Evolutionary conservation across 2,113 vertebrate species (phyloP).

Genomic region (Rhipidura dahli): DNA sequence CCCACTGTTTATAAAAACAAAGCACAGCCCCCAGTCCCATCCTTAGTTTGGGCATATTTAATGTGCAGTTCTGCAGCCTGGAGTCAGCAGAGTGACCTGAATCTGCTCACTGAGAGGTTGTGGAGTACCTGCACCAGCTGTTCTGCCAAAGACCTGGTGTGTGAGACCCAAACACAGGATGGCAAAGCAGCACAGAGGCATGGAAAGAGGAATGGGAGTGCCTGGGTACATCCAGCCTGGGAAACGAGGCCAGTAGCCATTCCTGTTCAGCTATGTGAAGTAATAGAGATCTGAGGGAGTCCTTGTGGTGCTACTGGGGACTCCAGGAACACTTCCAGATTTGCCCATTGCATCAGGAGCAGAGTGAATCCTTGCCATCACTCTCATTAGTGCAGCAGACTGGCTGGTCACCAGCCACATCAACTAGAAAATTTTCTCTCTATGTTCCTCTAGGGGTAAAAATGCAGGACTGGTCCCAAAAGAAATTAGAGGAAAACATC

Average conservation of each 20-base stretch:
- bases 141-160: accelerated
- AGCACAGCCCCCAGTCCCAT: background rate
- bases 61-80: background rate
- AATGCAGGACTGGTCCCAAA: background rate
- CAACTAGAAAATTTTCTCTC: background rate
- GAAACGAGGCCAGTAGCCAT: background rate
- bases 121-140: background rate
- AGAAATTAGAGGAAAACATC: background rate
- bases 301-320: background rate
- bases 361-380: background rate
- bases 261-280: background rate
- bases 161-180: accelerated
- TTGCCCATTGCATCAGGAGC: accelerated
- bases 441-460: background rate
- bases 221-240: background rate
- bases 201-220: background rate
- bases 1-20: background rate
- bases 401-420: background rate
- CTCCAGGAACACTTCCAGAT: background rate
- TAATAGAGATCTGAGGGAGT: background rate
- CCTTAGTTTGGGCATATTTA: too few relatives aligned
- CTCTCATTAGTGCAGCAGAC: background rate
- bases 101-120: too few relatives aligned
- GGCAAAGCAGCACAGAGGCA: background rate
- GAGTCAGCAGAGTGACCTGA: background rate